A percentile compares a stretch with the other conserved stretches of the same genome.
Evolutionary conservation across 2,797 vertebrate species (phyloP).

Genomic region (Avahi laniger): DNA sequence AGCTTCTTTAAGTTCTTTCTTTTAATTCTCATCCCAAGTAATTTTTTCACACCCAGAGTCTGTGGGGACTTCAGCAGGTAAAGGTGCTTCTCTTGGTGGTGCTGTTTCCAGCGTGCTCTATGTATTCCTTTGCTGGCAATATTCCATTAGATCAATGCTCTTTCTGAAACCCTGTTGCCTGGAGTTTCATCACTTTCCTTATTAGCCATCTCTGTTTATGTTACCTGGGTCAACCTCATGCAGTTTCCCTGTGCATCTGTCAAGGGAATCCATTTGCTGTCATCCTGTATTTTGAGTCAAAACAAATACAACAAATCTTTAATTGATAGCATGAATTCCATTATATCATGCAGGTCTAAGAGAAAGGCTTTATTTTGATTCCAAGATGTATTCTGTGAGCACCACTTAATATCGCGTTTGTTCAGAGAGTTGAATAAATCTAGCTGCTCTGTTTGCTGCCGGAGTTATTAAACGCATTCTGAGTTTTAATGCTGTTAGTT

Average conservation of each 20-base stretch:
- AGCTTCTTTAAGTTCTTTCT: not conserved
- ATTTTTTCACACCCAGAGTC: not conserved
- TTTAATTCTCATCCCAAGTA: fast-evolving
- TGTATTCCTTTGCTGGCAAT: not conserved
- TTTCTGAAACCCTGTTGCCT: not conserved
- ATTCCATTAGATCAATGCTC: too few relatives aligned
- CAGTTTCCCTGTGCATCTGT: not conserved
- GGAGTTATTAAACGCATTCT: not conserved
- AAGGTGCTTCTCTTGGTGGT: fast-evolving
- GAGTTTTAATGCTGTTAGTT: not conserved
- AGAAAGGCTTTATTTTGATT: not conserved
- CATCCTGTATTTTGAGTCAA: constrained; percentile 11
- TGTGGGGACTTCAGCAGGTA: not conserved
- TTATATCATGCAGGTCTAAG: not conserved
- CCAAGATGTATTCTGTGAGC: not conserved
- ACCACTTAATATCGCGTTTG: not conserved
- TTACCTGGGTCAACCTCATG: not conserved
- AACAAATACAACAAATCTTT: constrained; percentile 18
- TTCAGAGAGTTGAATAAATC: not conserved
- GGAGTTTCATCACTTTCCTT: not conserved
- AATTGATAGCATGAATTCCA: not conserved
- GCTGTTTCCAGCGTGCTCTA: fast-evolving
- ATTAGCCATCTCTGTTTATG: not conserved
- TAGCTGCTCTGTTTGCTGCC: not conserved
- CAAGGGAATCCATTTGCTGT: not conserved